Evolutionary conservation across 2,797 vertebrate species (phyloP).

Genomic region (Avahi laniger): DNA sequence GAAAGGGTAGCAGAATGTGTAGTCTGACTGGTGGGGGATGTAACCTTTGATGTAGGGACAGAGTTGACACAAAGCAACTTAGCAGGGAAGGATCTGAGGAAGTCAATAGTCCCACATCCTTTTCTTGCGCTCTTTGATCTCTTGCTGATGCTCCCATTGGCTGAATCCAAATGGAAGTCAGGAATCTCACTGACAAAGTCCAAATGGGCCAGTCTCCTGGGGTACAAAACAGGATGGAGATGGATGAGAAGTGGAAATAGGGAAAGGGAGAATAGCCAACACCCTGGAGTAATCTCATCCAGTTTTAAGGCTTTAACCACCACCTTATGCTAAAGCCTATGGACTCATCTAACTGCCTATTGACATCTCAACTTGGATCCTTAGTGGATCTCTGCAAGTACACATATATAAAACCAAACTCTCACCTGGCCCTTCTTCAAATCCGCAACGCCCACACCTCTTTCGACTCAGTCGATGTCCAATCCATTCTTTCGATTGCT

Average conservation of each 20-base stretch:
- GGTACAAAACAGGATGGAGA: neutral
- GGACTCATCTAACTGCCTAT: neutral
- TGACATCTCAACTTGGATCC: neutral
- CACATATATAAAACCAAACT: neutral
- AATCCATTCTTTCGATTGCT: neutral
- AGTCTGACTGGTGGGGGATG: neutral
- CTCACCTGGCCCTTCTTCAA: neutral
- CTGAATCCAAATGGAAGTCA: neutral
- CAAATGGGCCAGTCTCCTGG: neutral
- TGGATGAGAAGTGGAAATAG: neutral
- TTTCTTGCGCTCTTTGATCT: neutral
- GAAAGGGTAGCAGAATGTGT: neutral
- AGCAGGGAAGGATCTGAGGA: neutral
- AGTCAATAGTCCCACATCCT: neutral
- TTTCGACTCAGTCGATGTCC: neutral
- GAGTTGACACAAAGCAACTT: neutral
- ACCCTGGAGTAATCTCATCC: neutral
- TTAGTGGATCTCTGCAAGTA: neutral
- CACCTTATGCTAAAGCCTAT: neutral
- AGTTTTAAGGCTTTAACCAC: neutral
- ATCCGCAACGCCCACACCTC: neutral
- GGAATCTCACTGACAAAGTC: neutral
- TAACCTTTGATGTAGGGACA: neutral
- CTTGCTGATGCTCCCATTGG: neutral
- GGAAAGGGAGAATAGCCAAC: neutral